Base-by-base conservation (phyloP, 1,140 invertebrate species). In the Thaumatotibia leucotreta region DNA sequence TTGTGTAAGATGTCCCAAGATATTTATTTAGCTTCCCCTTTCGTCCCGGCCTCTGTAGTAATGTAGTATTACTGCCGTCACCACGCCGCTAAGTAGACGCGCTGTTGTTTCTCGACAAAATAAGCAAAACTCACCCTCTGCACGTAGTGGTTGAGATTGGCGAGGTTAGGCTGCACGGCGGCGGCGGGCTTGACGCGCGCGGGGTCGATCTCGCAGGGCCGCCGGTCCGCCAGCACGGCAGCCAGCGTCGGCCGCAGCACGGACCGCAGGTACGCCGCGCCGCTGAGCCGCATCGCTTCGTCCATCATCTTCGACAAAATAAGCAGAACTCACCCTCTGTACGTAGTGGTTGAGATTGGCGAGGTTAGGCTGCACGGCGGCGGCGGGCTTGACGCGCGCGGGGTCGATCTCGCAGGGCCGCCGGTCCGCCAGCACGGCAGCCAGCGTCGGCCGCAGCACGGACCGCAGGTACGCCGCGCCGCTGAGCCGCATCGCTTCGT, bases 361-460 rank as follows among this genome's bases (percentile, higher is more conserved):
- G 79, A 97, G 92, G 92, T 97, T 97, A 20, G 94, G 92, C 76
- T 96, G 93, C 66, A 97, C 93, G 27, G 95, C 95, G 69, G 95
- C 95, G 49, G 94, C 93, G 81, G 97, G 96, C 73, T 95, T 95
- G 32, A 98, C 93, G 72, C 96, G 92, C 14, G 95, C 94, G 54
- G 97, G 97, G 92, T 99, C 97, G 70, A 99, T 98, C 93, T 99
- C 97, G 89, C 97, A 98, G 6, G 96, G 94, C 79, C 96, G 96
- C 69, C 94, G 93, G 83, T 98, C 97, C 20, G 93, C 89, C 66
- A 96, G 93, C 69, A 98, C 95, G 79, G 95, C 93, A 70, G 98
- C 96, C 68, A 99, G 92, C 5, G 96, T 94, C 4, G 96, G 94
- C 78, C 96, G 94, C 62, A 99, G 90, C 8, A 97, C 97, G 72